Conservation (phyloP, 2,113 vertebrate genomes). For the Tor tambroides region DNA sequence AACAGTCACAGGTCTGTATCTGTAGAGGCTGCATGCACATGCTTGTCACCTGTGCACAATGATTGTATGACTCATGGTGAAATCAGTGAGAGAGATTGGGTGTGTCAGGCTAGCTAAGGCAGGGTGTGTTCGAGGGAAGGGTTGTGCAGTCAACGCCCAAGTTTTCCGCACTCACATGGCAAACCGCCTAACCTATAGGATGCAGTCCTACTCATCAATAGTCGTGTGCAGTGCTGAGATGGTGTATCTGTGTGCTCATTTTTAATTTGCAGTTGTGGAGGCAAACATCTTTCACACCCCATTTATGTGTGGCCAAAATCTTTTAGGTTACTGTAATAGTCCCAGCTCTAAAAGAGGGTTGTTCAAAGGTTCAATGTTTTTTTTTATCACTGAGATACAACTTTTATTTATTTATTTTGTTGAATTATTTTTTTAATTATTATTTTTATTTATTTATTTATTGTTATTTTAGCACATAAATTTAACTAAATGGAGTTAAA, state of each 20-base stretch:
- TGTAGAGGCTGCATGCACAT: conserved; percentile 20
- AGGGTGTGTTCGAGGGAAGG: conserved; percentile 27
- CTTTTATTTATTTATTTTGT: too few species aligned
- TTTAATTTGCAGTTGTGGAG: neutral
- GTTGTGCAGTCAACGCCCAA: neutral
- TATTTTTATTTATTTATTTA: too few species aligned
- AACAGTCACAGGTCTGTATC: conserved; percentile 45
- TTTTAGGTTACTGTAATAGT: neutral
- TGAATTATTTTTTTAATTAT: too few species aligned
- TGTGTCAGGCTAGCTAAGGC: conserved; percentile 6
- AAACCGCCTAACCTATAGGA: neutral
- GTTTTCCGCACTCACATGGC: neutral
- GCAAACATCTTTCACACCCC: neutral
- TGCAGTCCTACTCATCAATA: neutral
- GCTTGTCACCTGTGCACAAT: conserved; percentile 37
- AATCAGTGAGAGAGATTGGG: neutral
- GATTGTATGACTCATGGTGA: conserved; percentile 44
- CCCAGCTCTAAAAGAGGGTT: neutral
- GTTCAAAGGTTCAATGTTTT: neutral
- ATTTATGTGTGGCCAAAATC: neutral
- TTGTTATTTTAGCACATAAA: too few species aligned
- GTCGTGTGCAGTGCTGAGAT: neutral
- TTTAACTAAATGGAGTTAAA: too few species aligned
- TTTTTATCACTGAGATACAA: neutral
- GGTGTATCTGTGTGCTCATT: neutral